Percentiles rank a stretch among this genome's conserved stretches.
phyloP scores from a whole-genome alignment of 2,888 invertebrate genomes.

The Noctua fimbriata region DNA sequence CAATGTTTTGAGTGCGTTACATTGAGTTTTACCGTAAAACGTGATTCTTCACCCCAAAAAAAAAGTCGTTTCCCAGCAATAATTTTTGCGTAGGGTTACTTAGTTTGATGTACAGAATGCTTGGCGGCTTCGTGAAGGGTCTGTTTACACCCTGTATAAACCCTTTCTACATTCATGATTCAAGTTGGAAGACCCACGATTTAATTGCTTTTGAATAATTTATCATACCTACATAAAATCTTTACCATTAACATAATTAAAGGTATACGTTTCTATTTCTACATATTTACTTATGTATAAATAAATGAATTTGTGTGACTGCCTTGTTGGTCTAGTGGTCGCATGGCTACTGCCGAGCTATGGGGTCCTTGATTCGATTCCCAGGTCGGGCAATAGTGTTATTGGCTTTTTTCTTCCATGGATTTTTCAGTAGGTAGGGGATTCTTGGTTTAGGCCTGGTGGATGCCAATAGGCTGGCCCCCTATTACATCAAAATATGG shows the following conservation, averaged over 20 bases:
- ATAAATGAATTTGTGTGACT: neutral
- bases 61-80: no score
- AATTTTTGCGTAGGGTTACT: no score
- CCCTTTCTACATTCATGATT: neutral
- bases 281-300: no score
- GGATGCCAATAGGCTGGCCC: neutral
- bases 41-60: no score
- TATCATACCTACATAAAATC: constrained; percentile 6
- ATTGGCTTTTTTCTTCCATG: neutral
- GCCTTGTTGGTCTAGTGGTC: neutral
- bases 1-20: no score
- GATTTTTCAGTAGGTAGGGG: neutral
- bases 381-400: neutral
- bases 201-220: constrained; percentile 27
- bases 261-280: neutral
- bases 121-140: no score
- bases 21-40: no score
- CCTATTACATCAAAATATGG: neutral
- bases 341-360: neutral
- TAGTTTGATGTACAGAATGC: no score
- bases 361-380: neutral
- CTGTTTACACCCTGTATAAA: neutral
- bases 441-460: neutral
- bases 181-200: neutral
- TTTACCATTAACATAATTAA: constrained; percentile 12